Base-by-base conservation (phyloP, 1,140 invertebrate species). In the Bombus confusus region DNA sequence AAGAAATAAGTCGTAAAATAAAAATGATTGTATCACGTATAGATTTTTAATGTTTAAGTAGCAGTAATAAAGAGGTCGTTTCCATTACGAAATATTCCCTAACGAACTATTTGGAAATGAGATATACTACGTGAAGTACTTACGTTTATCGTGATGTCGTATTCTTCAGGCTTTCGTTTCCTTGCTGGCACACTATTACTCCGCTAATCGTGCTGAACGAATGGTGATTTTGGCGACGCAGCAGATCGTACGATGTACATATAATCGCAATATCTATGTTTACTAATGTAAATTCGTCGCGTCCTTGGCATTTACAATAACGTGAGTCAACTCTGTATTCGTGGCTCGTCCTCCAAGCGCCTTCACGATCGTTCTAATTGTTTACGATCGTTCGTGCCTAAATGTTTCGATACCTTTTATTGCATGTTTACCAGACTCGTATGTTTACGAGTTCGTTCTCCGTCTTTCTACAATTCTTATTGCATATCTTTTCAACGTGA, bases 261-360 rank as follows among this genome's bases (percentile, higher is more conserved):
- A 34, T 83, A 88, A 90, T 87, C 85, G 80, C 71, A 77, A 90
- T 84, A 89, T 89, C 87, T 87, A 85, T 81, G 84, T 89, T 74
- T 80, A 76, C 80, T 87, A 89, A 86, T 90, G 80, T 81, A 80
- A 86, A 86, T 83, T 73, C 76, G 80, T 84, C 73, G 77, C 80
- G 88, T 81, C 83, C 84, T 85, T 37, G 80, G 80, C 86, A 81
- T 90, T 89, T 74, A 80, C n/a, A n/a, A n/a, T 84, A 89, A 88
- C 59, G 78, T 62, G 66, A 82, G 31, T 34, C 39, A 25, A 47
- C 86, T 47, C 69, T 59, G 64, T 52, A 47, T 41, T 73, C 79
- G 68, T 37, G 79, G n/a, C 79, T 73, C 79, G 34, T 52, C 28
- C 31, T 59, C 66, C 66, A 79, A 47, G 43, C 68, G 37, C 43